Evolutionary conservation across 2,888 invertebrate genomes (phyloP), one percentile per base, ranked within the genome.

Genomic region (Eupithecia dodoneata): DNA sequence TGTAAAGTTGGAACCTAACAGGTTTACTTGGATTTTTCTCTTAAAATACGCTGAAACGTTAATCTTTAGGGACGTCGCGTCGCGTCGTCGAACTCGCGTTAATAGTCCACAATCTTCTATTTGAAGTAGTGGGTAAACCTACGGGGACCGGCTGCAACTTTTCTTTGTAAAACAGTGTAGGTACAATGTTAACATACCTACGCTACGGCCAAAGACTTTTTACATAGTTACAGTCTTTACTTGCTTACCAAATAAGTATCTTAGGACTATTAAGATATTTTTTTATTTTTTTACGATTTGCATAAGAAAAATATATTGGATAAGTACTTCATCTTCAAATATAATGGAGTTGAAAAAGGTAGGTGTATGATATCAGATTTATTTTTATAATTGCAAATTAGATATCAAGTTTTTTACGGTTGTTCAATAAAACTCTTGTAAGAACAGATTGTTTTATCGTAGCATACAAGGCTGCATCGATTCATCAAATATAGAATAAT

Each of bases 51-150:
- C 83, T 79, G 80, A 73, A 73, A 78, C 80, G 84, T 84, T 87
- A 85, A 86, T 87, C 85, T 86, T 80, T 80, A 83, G 87, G 85
- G 84, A 83, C 83, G 82, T 52, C 15, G 52, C 52, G 59, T 77
- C 77, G 63, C 63, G 63, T 77, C 77, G 82, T 80, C 81, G 80
- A 82, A 83, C 79, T 82, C 82, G 81, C 84, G 86, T 88, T 89
- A 89, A 90, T 90, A 89, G 89, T 89, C 87, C 86, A 85, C 88
- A 89, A 89, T 89, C 88, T 90, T 88, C 86, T 82, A 82, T 85
- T 84, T 82, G 85, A 81, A 87, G 83, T 83, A 83, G 80, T 81
- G 85, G 83, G 84, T 83, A 88, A 90, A 88, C 86, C 89, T 88
- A 82, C 75, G 78, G 87, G 86, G 87, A 87, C 52, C 70, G 66